Evolutionary conservation across 2,888 invertebrate species (phyloP).

Genomic region (Gymnoscelis rufifasciata): DNA sequence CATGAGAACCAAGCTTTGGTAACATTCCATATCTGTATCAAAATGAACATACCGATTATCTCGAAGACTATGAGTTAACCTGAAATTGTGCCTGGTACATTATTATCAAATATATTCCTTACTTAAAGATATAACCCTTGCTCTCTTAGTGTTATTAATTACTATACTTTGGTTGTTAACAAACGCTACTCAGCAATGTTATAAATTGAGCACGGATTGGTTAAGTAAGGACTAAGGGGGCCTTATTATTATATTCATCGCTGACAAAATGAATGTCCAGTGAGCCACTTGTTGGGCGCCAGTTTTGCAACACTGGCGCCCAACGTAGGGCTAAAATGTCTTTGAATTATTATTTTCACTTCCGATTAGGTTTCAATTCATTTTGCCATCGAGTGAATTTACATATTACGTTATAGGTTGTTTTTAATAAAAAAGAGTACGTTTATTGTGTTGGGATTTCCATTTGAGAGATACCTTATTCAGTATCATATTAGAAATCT

Average conservation of each 20-base stretch:
- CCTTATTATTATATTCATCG: constrained; percentile 11
- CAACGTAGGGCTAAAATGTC: constrained; percentile 11
- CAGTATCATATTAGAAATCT: constrained; percentile 6
- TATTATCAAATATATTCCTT: constrained; percentile 6
- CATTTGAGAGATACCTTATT: constrained; percentile 1
- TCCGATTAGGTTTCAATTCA: background rate
- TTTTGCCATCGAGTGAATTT: constrained; percentile 12
- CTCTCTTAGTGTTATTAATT: no score
- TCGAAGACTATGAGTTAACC: constrained; percentile 39
- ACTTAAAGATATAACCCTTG: no score
- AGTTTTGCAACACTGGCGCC: constrained; percentile 20
- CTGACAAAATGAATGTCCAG: constrained; percentile 18
- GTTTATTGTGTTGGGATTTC: constrained; percentile 3
- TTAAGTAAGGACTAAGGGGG: no score
- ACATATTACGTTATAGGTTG: no score
- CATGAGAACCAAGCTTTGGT: constrained; percentile 8
- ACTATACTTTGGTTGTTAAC: background rate
- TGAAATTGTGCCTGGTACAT: constrained; percentile 46
- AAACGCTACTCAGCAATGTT: no score
- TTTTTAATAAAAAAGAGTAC: constrained; percentile 7
- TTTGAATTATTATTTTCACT: background rate
- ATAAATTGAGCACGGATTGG: background rate
- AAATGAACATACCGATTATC: constrained; percentile 42
- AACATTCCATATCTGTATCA: background rate
- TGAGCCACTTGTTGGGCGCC: constrained; percentile 19